Percentiles rank a stretch among this genome's conserved stretches.
Evolutionary conservation across 2,888 invertebrate genomes (phyloP).

Genomic region (Melieria crassipennis): DNA sequence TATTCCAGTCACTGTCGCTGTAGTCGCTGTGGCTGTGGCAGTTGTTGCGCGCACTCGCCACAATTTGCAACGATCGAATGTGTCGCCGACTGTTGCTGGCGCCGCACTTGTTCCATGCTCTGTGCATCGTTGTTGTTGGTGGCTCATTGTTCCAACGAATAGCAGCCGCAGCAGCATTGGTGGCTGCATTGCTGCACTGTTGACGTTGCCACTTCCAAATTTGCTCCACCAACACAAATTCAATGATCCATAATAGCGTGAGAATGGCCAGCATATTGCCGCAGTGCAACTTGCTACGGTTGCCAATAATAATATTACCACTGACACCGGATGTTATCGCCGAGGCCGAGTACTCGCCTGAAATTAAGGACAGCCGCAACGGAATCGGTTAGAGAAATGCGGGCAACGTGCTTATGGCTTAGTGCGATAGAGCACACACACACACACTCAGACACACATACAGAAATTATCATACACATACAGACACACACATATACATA

Average conservation of each 20-base stretch:
- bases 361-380: conserved; percentile 5
- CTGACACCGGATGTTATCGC: conserved; percentile 61
- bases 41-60: neutral
- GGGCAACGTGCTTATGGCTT: no score
- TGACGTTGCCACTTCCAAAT: neutral
- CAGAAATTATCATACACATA: no score
- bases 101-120: no score
- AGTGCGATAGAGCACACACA: no score
- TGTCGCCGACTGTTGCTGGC: no score
- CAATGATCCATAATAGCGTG: conserved; percentile 56
- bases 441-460: no score
- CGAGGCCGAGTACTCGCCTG: conserved; percentile 66
- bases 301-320: conserved; percentile 28
- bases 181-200: neutral
- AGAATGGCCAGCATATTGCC: conserved; percentile 42
- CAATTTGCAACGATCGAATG: no score
- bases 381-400: no score
- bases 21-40: conserved; percentile 11
- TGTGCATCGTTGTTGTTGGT: no score
- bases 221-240: conserved; percentile 48
- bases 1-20: neutral
- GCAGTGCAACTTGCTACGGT: conserved; percentile 1
- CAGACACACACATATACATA: no score
- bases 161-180: neutral
- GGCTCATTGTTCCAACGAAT: no score